Conservation (phyloP, 2,113 vertebrate genomes). For the Seriola rivoliana region DNA sequence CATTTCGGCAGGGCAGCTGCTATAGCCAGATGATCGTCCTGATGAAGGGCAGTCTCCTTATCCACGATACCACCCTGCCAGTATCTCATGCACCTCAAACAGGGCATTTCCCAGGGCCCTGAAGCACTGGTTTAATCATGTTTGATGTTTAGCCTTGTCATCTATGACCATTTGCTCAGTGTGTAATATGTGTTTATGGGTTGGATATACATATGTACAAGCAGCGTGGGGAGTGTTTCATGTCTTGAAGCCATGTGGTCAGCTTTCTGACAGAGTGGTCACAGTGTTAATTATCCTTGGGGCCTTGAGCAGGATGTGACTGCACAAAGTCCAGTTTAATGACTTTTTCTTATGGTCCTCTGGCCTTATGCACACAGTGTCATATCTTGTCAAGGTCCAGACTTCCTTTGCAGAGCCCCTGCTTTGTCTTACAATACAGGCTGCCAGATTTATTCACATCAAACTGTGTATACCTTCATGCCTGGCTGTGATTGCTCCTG, state of each 20-base stretch:
- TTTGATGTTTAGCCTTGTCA: constrained; percentile 41
- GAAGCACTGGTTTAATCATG: constrained; percentile 26
- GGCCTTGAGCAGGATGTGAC: constrained; percentile 62
- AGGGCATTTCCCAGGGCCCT: constrained; percentile 12
- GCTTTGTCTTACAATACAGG: constrained; percentile 63
- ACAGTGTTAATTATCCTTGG: constrained; percentile 55
- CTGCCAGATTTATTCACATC: constrained; percentile 67
- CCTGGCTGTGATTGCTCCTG: constrained; percentile 46
- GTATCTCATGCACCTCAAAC: constrained; percentile 21
- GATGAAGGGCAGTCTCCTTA: constrained; percentile 13
- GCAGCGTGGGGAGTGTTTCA: constrained; percentile 28
- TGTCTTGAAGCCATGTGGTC: constrained; percentile 52
- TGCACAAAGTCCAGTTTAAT: constrained; percentile 66
- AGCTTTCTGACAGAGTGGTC: constrained; percentile 47
- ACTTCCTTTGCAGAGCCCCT: constrained; percentile 65
- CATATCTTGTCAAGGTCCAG: constrained; percentile 73
- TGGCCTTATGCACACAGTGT: constrained; percentile 60
- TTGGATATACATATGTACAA: constrained; percentile 3
- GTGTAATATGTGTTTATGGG: constrained; percentile 41
- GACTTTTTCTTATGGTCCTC: constrained; percentile 66
- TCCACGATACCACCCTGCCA: background rate
- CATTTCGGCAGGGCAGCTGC: constrained; percentile 38
- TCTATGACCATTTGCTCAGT: constrained; percentile 25
- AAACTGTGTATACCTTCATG: constrained; percentile 55
- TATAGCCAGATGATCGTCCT: constrained; percentile 16